Percentiles rank a stretch among this genome's conserved stretches.
phyloP scores from a whole-genome alignment of 1,140 invertebrate species.

The Oncopeltus fasciatus region DNA sequence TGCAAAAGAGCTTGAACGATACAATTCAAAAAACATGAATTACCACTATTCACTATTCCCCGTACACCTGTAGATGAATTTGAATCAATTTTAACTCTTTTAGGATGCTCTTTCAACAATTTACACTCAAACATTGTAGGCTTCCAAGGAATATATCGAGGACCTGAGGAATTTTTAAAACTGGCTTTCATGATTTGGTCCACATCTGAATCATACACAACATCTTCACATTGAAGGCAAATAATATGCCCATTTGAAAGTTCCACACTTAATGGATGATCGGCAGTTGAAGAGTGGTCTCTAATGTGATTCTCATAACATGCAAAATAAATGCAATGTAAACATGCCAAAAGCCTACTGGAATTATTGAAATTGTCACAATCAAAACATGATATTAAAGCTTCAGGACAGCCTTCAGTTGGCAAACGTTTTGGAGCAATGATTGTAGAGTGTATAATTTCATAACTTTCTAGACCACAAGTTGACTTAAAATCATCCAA shows the following conservation, averaged over 20 bases:
- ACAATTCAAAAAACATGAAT: slow-evolving; percentile 98
- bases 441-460: slow-evolving; percentile 20
- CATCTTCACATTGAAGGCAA: slow-evolving; percentile 82
- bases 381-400: slow-evolving; percentile 8
- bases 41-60: slow-evolving; percentile 91
- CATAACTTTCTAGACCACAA: slow-evolving; percentile 16
- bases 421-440: background rate
- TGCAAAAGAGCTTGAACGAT: slow-evolving; percentile 92
- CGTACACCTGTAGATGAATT: slow-evolving; percentile 44
- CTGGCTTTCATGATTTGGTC: slow-evolving; percentile 32
- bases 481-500: slow-evolving; percentile 31
- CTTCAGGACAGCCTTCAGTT: background rate
- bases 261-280: slow-evolving; percentile 58
- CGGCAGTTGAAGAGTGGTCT: slow-evolving; percentile 50
- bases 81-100: background rate
- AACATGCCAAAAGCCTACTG: slow-evolving; percentile 39
- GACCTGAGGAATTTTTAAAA: background rate
- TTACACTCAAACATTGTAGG: background rate
- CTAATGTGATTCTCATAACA: slow-evolving; percentile 77
- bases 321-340: slow-evolving; percentile 83
- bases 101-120: slow-evolving; percentile 3
- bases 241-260: slow-evolving; percentile 78
- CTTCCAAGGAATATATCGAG: slow-evolving; percentile 6
- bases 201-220: slow-evolving; percentile 59
- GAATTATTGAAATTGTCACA: background rate